Evolutionary conservation across 2,797 vertebrate species (phyloP).

Genomic region (Squalus acanthias): DNA sequence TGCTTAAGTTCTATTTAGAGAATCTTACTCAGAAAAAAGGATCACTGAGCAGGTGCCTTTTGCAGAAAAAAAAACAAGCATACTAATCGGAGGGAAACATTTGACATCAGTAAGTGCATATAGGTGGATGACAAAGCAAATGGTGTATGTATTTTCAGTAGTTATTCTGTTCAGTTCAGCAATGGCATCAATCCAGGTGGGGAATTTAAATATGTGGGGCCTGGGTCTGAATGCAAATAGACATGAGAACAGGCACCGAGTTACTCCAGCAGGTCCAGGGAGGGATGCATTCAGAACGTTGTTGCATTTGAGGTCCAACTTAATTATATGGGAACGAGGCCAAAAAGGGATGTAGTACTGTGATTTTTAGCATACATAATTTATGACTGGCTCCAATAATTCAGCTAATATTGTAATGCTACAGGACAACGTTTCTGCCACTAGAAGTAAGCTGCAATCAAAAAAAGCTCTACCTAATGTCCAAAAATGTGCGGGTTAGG

Average conservation of each 20-base stretch:
- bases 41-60: background rate
- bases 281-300: background rate
- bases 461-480: background rate
- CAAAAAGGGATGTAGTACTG: background rate
- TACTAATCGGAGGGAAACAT: background rate
- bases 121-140: background rate
- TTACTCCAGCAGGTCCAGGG: background rate
- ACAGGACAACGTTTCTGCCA: background rate
- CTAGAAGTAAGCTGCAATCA: background rate
- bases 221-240: background rate
- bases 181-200: background rate
- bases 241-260: background rate
- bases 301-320: background rate
- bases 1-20: background rate
- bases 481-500: no score
- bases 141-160: background rate
- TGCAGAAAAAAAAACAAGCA: background rate
- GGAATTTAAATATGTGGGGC: background rate
- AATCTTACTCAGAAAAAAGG: background rate
- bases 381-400: background rate
- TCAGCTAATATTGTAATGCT: background rate
- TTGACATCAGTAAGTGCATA: background rate
- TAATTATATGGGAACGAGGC: background rate
- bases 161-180: background rate
- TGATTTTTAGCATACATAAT: background rate